Base-by-base conservation (phyloP, 92 coral and sea anemone genomes). In the Actinostola sp. region DNA sequence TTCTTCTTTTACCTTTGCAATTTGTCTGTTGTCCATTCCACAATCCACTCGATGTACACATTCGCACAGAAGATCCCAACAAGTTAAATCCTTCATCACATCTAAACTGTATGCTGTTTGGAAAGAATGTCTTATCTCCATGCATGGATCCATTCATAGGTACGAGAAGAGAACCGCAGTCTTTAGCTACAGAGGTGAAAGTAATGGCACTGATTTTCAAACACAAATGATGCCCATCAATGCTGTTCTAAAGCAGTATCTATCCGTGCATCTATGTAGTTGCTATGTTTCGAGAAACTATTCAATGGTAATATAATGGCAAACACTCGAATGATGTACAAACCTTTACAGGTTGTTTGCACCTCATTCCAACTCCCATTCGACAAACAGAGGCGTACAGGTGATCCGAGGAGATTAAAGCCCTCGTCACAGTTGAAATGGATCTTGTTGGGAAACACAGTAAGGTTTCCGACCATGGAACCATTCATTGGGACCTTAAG, bases 21-120 rank as follows among this genome's bases (percentile, higher is more conserved):
- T 13, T 1, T 2, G 76, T 70, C 8, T 2, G 6, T 0, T 29
- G 1, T 67, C 83, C 83, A 67, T 25, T 86, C 90, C 90, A 86
- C 11, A 35, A 20, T 0, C 89, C 86, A 58, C 66, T 41, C 14
- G 86, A 44, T n/a, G 33, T 49, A 48, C 89, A 84, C 12, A 70
- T 59, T 34, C 90, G 59, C 13, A 45, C 44, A 3, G 28, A 30
- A 16, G 90, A 74, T 0, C 90, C 90, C 4, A 41, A 9, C 35
- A 84, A 63, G 27, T 44, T 57, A 48, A 72, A 84, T 15, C 92
- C 89, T 46, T 51, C 69, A 33, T 87, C 92, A 79, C 92, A 88
- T 16, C 51, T 2, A 57, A 88, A 79, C 34, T 7, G 16, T 5
- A 83, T 29, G 33, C 46, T 57, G 59, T 72, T 84, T 41, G 89